Percentiles rank a stretch among this genome's conserved stretches.
phyloP scores from a whole-genome alignment of 2,797 vertebrate species.

The Discoglossus pictus region DNA sequence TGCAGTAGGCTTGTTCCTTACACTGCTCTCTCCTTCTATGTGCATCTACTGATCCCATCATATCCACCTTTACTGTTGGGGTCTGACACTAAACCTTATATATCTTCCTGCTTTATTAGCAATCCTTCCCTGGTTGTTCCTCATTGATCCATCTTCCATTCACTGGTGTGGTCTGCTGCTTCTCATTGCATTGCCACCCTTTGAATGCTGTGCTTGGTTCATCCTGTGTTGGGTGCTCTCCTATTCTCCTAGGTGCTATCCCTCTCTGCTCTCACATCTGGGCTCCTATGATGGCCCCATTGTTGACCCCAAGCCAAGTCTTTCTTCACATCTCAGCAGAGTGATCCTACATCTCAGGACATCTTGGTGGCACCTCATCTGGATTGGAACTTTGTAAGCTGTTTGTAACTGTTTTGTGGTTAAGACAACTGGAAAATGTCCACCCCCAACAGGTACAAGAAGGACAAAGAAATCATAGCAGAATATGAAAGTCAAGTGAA shows the following conservation, averaged over 20 bases:
- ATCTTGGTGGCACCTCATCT: neutral
- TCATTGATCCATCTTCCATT: no score
- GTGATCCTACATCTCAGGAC: conserved; percentile 7
- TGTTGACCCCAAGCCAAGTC: conserved; percentile 12
- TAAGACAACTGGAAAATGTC: conserved; percentile 79
- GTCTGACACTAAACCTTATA: no score
- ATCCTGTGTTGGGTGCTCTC: no score
- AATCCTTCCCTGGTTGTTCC: no score
- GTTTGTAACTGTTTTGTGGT: neutral
- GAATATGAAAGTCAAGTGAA: conserved; percentile 98
- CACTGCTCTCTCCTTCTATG: no score
- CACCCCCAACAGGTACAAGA: conserved; percentile 89
- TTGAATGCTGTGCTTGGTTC: no score
- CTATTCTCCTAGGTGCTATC: neutral
- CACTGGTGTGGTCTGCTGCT: no score
- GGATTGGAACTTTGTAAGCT: neutral
- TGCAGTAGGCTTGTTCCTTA: no score
- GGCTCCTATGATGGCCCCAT: conserved; percentile 23
- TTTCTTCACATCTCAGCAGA: conserved; percentile 22
- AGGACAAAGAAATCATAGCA: conserved; percentile 97
- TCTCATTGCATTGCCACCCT: no score
- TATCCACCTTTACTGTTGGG: no score
- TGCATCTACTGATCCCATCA: no score
- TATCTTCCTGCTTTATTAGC: no score
- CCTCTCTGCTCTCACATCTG: neutral